phyloP scores from a whole-genome alignment of 2,888 invertebrate genomes.

The Caenorhabditis uteleia region DNA sequence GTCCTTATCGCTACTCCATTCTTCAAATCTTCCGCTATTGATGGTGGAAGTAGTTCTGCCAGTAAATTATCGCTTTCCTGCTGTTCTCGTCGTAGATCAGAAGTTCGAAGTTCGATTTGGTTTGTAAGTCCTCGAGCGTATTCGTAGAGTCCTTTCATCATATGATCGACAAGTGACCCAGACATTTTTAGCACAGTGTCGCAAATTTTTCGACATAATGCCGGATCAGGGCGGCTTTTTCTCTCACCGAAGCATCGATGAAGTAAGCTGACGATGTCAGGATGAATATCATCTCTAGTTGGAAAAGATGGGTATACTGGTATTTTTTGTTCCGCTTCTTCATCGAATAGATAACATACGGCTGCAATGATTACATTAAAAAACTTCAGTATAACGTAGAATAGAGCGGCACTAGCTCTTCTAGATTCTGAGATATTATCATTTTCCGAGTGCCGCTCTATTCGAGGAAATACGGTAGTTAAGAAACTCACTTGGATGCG shows the following conservation, averaged over 20 bases:
- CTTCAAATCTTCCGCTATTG: conserved; percentile 61
- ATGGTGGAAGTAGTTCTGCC: conserved; percentile 59
- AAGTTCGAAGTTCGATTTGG: conserved; percentile 56
- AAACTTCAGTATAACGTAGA: neutral
- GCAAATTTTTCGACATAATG: conserved; percentile 62
- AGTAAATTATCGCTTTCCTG: conserved; percentile 57
- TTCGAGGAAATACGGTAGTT: too few species aligned
- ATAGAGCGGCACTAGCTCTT: too few species aligned
- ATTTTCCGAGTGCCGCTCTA: too few species aligned
- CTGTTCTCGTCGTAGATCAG: conserved; percentile 58
- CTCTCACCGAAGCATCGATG: conserved; percentile 48
- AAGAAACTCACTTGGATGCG: too few species aligned
- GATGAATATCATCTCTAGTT: conserved; percentile 31
- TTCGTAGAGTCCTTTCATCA: conserved; percentile 61
- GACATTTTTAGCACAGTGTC: conserved; percentile 67
- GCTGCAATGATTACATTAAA: too few species aligned
- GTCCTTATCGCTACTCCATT: conserved; percentile 52
- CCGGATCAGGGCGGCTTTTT: conserved; percentile 51
- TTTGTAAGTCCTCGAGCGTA: conserved; percentile 62
- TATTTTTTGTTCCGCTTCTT: neutral
- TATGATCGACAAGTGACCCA: conserved; percentile 66
- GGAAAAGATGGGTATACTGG: conserved; percentile 3
- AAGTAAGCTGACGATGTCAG: conserved; percentile 55
- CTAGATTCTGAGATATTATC: neutral
- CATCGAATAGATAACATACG: neutral